Conservation (phyloP, 2,888 invertebrate species). For the Xylota sylvarum region DNA sequence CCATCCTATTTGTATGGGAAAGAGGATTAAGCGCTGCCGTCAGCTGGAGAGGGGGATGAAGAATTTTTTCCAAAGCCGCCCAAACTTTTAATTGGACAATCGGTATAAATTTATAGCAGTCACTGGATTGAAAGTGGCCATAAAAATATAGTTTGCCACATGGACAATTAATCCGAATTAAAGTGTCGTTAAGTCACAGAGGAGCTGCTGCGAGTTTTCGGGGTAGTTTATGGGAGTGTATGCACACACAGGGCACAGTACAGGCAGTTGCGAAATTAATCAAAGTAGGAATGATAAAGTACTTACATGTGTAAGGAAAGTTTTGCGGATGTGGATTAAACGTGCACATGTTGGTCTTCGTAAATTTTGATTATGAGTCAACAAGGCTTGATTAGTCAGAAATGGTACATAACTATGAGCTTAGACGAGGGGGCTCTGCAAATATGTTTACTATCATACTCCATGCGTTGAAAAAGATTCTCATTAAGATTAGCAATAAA, state of each 20-base stretch:
- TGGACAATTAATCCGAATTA: slow-evolving; percentile 64
- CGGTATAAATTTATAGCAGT: slow-evolving; percentile 56
- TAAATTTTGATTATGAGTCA: slow-evolving; percentile 7
- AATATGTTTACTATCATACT: too few relatives aligned
- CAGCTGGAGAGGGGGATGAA: background rate
- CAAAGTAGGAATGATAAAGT: slow-evolving; percentile 9
- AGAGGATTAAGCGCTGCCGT: slow-evolving; percentile 30
- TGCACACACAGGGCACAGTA: too few relatives aligned
- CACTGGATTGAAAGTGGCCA: slow-evolving; percentile 49
- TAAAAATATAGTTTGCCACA: slow-evolving; percentile 57
- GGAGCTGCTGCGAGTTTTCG: background rate
- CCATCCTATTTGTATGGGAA: slow-evolving; percentile 11
- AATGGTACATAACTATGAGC: background rate
- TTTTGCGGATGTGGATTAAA: slow-evolving; percentile 4
- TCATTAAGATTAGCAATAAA: too few relatives aligned
- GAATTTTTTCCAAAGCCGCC: slow-evolving; percentile 30
- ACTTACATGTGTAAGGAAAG: background rate
- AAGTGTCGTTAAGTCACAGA: slow-evolving; percentile 47
- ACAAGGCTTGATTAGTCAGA: background rate
- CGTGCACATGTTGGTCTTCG: background rate
- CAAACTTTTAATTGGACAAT: slow-evolving; percentile 64
- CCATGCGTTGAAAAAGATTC: too few relatives aligned
- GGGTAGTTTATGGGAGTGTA: slow-evolving; percentile 15
- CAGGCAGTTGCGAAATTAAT: slow-evolving; percentile 9
- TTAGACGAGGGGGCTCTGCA: too few relatives aligned